Base-by-base conservation (phyloP, 2,888 invertebrate species). In the Pocota personata region DNA sequence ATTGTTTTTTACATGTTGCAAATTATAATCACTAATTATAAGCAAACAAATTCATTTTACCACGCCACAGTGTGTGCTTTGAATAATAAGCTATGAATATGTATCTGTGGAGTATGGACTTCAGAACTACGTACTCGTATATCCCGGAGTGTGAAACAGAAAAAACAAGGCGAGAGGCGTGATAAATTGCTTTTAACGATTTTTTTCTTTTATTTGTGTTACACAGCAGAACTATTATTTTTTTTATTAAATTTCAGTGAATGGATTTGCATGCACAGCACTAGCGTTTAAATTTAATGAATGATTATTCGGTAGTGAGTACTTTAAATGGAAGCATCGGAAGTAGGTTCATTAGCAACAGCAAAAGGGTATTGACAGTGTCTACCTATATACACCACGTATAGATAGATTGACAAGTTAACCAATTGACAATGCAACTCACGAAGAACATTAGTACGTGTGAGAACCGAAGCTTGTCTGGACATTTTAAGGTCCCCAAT, bases 11-110 rank as follows among this genome's bases (percentile, higher is more conserved):
- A 43, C 16, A 5, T 69, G 14, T n/a, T n/a, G 16, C 43, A 32
- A 71, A 46, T 71, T 57, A 5, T 32, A 57, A 64, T 35, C 57
- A 32, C 57, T 71, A 57, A 57, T 71, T 37, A 32, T 16, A 37
- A 24, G 46, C 3, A 30, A 35, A 55, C 43, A 50, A 57, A 32
- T 30, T 7, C 12, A 52, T 37, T 52, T 66, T 67, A 27, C 37
- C n/a, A 62, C 14, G 24, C 16, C 16, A 35, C 19, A 24, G 24
- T 50, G 60, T 35, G 12, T 21, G 72, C 37, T 10, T 27, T 24
- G 72, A 43, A 55, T 52, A 73, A 14, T 21, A 40, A 40, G 30
- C 12, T 8, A 10, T 12, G 40, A 21, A 7, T 27, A 24, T 37
- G 43, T 6, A 6, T 10, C 32, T 32, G 37, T 21, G 27, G 40